Conservation (phyloP, 2,888 invertebrate genomes). For the Anticlea derivata region DNA sequence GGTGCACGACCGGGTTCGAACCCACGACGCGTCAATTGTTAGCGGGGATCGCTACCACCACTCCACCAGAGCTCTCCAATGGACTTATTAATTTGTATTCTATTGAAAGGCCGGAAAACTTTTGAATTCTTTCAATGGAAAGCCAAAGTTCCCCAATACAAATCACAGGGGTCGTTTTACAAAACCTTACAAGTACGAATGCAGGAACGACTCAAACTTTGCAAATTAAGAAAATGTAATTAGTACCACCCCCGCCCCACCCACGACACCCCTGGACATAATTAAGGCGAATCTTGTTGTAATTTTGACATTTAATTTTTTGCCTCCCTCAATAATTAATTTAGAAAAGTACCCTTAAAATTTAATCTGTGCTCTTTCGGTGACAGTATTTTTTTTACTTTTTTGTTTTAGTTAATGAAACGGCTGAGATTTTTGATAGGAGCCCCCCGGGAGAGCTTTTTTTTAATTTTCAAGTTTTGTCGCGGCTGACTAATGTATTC, state of each 20-base stretch:
- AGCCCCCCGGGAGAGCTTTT: constrained; percentile 39
- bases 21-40: too few relatives aligned
- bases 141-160: constrained; percentile 40
- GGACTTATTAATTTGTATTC: too few relatives aligned
- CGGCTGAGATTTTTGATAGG: constrained; percentile 73
- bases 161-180: constrained; percentile 43
- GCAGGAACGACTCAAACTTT: constrained; percentile 57
- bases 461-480: constrained; percentile 54
- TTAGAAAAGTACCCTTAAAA: constrained; percentile 76
- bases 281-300: constrained; percentile 82
- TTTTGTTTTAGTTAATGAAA: constrained; percentile 68
- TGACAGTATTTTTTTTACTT: constrained; percentile 63
- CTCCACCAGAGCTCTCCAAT: too few relatives aligned
- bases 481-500: constrained; percentile 59
- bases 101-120: too few relatives aligned
- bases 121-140: not conserved
- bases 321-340: constrained; percentile 74
- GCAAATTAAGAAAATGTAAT: constrained; percentile 83
- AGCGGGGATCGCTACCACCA: too few relatives aligned
- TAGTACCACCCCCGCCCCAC: constrained; percentile 57
- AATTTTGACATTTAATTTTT: constrained; percentile 83
- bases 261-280: constrained; percentile 61
- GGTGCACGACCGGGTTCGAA: too few relatives aligned
- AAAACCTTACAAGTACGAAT: constrained; percentile 48
- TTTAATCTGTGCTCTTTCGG: constrained; percentile 76